These are phyloP conservation scores for Nixonia krombeini DNA, from an alignment of 1,140 invertebrate genomes.

Conservation along the genomic window DNA sequence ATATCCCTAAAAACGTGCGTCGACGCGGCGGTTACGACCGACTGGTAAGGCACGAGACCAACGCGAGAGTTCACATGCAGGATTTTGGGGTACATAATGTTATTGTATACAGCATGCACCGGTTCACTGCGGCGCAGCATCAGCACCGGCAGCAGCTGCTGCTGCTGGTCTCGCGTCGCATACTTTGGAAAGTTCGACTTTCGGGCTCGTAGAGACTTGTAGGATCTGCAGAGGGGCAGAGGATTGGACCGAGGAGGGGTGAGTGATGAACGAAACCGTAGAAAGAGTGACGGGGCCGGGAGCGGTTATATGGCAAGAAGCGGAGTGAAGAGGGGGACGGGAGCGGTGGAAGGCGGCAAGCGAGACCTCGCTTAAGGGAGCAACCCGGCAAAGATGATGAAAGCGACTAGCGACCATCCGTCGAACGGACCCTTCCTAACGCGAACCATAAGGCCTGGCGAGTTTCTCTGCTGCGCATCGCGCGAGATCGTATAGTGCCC, in stretches of 20 bases:
- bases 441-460: conserved; percentile 23
- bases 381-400: conserved; percentile 45
- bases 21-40: neutral
- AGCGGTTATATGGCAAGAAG: too few relatives aligned
- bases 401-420: conserved; percentile 39
- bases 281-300: too few relatives aligned
- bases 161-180: conserved; percentile 44
- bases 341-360: conserved; percentile 4
- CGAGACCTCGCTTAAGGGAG: conserved; percentile 37
- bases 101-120: conserved; percentile 58
- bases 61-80: conserved; percentile 37
- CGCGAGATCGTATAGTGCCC: conserved; percentile 3
- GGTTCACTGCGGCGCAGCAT: conserved; percentile 59
- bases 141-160: too few relatives aligned
- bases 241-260: conserved; percentile 19
- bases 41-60: conserved; percentile 7
- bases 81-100: conserved; percentile 55
- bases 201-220: conserved; percentile 41
- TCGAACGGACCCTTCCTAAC: conserved; percentile 43
- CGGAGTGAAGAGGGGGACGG: conserved; percentile 14
- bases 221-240: too few relatives aligned
- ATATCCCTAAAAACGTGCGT: too few relatives aligned
- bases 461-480: too few relatives aligned
- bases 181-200: conserved; percentile 56
- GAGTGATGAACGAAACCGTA: too few relatives aligned